Conservation (phyloP, 2,113 vertebrate genomes). For the Neofelis nebulosa region DNA sequence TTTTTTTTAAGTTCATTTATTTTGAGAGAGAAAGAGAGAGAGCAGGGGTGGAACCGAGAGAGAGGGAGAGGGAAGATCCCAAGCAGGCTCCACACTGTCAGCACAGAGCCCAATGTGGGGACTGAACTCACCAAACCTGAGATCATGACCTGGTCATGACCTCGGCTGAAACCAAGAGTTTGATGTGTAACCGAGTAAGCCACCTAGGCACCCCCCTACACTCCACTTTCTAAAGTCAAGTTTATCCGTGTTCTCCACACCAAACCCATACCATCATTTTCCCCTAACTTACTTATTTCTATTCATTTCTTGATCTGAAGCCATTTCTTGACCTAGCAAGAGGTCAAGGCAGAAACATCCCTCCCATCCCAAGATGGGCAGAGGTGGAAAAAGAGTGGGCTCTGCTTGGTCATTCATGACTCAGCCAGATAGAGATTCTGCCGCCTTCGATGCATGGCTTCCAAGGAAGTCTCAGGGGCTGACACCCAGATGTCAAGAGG, state of each 20-base stretch:
- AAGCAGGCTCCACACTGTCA: too few species aligned
- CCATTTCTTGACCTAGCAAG: neutral
- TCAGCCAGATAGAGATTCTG: neutral
- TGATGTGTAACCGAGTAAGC: too few species aligned
- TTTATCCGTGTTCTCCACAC: neutral
- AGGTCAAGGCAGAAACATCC: neutral
- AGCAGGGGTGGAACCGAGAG: too few species aligned
- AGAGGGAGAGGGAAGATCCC: too few species aligned
- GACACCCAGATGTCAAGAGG: neutral
- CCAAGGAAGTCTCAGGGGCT: neutral
- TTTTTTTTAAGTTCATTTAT: too few species aligned
- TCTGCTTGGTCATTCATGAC: neutral
- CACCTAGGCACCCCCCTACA: too few species aligned
- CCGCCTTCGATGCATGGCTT: neutral
- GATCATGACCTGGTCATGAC: too few species aligned
- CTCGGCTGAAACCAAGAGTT: too few species aligned
- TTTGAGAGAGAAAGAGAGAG: too few species aligned
- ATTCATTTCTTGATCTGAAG: neutral
- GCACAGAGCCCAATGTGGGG: too few species aligned
- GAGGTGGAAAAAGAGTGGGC: neutral
- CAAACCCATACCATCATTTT: neutral
- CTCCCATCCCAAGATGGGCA: rapidly evolving
- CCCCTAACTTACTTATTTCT: neutral
- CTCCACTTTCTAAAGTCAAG: neutral
- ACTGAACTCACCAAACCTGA: too few species aligned